phyloP scores from a whole-genome alignment of 2,888 invertebrate species.

The Heliconius aoede region DNA sequence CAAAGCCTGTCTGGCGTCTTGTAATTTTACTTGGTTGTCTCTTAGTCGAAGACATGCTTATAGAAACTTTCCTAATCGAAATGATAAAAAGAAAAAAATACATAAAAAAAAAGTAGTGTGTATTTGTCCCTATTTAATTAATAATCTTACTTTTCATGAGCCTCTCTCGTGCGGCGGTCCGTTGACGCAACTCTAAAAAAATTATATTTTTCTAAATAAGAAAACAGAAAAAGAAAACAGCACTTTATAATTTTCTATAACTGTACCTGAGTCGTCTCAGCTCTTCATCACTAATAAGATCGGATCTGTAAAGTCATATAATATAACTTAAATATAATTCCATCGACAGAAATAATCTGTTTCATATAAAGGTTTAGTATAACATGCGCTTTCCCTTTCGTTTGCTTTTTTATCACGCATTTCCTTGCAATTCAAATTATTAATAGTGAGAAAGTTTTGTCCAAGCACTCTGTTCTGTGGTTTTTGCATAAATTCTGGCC shows the following conservation, averaged over 20 bases:
- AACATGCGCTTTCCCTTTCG: not conserved
- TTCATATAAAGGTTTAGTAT: not conserved
- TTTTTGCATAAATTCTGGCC: too few species aligned
- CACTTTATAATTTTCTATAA: not conserved
- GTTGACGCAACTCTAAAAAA: constrained; percentile 56
- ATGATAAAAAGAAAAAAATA: constrained; percentile 41
- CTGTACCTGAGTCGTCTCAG: constrained; percentile 60
- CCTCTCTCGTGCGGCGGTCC: constrained; percentile 48
- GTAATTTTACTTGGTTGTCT: constrained; percentile 56
- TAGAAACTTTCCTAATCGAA: constrained; percentile 65
- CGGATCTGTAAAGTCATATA: constrained; percentile 51
- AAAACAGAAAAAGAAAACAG: not conserved
- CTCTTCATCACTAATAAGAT: constrained; percentile 60
- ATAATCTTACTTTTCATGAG: constrained; percentile 55
- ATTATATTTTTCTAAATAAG: constrained; percentile 6
- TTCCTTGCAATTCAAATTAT: not conserved
- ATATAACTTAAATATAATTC: not conserved
- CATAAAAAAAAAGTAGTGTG: constrained; percentile 31
- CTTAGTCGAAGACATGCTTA: constrained; percentile 51
- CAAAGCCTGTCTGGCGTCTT: constrained; percentile 67
- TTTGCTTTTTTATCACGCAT: not conserved
- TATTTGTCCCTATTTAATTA: not conserved
- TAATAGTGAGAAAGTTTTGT: not conserved
- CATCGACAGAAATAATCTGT: not conserved
- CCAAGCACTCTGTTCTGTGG: not conserved